These are phyloP conservation scores for Pycnomerus fuliginosus DNA, from an alignment of 2,888 invertebrate species.

Conservation along the genomic window DNA sequence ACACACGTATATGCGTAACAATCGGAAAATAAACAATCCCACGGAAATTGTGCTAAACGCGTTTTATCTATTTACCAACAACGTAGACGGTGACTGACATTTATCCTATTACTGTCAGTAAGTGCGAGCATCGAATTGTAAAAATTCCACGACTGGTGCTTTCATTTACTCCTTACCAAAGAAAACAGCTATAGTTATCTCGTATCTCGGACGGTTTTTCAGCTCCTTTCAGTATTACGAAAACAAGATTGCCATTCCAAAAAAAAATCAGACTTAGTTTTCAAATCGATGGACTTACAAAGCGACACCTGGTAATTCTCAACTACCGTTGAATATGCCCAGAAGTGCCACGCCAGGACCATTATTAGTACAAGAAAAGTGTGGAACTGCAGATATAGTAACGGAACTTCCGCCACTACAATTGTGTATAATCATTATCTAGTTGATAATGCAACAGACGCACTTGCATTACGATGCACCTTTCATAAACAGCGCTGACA, in stretches of 20 bases:
- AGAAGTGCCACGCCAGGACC: too few species aligned
- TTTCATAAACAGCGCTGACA: too few species aligned
- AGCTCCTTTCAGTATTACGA: too few species aligned
- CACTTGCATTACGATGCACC: too few species aligned
- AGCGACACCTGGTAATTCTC: too few species aligned
- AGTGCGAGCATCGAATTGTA: background rate
- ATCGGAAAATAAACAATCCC: slow-evolving; percentile 26
- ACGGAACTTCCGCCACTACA: slow-evolving; percentile 19
- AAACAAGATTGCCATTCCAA: too few species aligned
- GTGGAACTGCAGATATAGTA: slow-evolving; percentile 5
- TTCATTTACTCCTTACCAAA: slow-evolving; percentile 19
- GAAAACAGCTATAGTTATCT: slow-evolving; percentile 10
- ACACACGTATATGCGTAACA: slow-evolving; percentile 21
- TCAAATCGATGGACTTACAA: too few species aligned
- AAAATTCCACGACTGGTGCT: slow-evolving; percentile 5
- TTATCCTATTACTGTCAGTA: slow-evolving; percentile 34
- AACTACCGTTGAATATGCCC: too few species aligned
- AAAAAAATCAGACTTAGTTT: too few species aligned
- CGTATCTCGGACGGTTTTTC: slow-evolving; percentile 8
- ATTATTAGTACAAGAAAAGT: too few species aligned
- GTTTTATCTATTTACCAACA: slow-evolving; percentile 18
- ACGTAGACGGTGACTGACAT: slow-evolving; percentile 25
- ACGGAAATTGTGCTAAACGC: slow-evolving; percentile 17
- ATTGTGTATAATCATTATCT: too few species aligned
- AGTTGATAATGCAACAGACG: too few species aligned